Conservation (phyloP, 2,888 invertebrate genomes). For the Dusona sp. region DNA sequence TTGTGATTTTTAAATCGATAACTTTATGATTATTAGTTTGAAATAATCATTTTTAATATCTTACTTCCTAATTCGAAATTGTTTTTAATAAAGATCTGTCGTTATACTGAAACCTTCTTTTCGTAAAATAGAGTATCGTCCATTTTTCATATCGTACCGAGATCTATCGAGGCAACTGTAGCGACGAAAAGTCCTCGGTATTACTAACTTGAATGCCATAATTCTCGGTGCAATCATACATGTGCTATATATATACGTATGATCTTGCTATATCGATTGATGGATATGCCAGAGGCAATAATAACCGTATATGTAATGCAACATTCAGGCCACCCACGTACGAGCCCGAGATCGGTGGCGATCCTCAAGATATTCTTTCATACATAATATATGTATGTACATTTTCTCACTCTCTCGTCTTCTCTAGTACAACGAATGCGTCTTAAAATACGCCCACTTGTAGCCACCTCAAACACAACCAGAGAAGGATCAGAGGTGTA, state of each 20-base stretch:
- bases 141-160: background rate
- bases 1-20: too few relatives aligned
- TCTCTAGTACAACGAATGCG: slow-evolving; percentile 30
- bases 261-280: slow-evolving; percentile 16
- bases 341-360: slow-evolving; percentile 78
- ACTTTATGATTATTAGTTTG: background rate
- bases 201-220: background rate
- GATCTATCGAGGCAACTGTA: background rate
- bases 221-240: slow-evolving; percentile 17
- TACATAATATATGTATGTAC: slow-evolving; percentile 2
- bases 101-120: background rate
- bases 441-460: slow-evolving; percentile 58
- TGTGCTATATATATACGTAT: background rate
- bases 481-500: slow-evolving; percentile 12
- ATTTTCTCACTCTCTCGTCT: background rate
- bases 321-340: slow-evolving; percentile 80
- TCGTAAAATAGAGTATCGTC: background rate
- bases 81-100: background rate
- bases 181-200: background rate
- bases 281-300: slow-evolving; percentile 16
- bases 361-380: slow-evolving; percentile 34
- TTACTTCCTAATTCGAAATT: background rate
- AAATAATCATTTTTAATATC: too few relatives aligned
- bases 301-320: slow-evolving; percentile 26
- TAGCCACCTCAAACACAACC: slow-evolving; percentile 51